Evolutionary conservation across 1,140 invertebrate species (phyloP).

Genomic region (Drosophila gunungcola): DNA sequence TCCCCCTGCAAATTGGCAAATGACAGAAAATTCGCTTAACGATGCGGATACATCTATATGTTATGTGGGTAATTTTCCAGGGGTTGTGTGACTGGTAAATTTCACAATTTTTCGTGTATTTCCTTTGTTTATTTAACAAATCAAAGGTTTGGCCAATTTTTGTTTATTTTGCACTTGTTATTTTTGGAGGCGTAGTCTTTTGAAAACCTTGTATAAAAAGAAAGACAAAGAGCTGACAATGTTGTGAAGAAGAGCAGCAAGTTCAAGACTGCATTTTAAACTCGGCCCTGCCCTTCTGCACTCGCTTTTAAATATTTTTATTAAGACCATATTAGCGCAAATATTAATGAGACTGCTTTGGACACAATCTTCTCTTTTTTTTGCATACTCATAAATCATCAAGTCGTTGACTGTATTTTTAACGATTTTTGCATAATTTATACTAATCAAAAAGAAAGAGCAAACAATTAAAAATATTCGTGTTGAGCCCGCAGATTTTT

Average conservation of each 20-base stretch:
- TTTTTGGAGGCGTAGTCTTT: slow-evolving; percentile 47
- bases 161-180: slow-evolving; percentile 26
- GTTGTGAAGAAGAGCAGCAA: slow-evolving; percentile 32
- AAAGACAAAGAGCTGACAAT: slow-evolving; percentile 32
- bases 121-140: slow-evolving; percentile 10
- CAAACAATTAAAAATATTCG: slow-evolving; percentile 59
- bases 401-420: slow-evolving; percentile 37
- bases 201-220: slow-evolving; percentile 13
- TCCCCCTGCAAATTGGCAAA: slow-evolving; percentile 42
- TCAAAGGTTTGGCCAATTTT: slow-evolving; percentile 20
- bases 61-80: slow-evolving; percentile 17
- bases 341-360: slow-evolving; percentile 42
- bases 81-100: slow-evolving; percentile 11
- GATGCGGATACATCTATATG: slow-evolving; percentile 42
- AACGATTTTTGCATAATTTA: slow-evolving; percentile 76
- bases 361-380: slow-evolving; percentile 23
- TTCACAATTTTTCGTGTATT: slow-evolving; percentile 12
- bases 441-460: slow-evolving; percentile 47
- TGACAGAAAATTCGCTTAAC: slow-evolving; percentile 47
- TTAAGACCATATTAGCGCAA: slow-evolving; percentile 75
- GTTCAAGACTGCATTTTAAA: slow-evolving; percentile 56
- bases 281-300: slow-evolving; percentile 50
- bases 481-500: slow-evolving; percentile 73
- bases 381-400: slow-evolving; percentile 68
- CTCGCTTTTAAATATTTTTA: slow-evolving; percentile 41